These are phyloP conservation scores for Bombus turneri DNA, from an alignment of 1,140 invertebrate genomes.

Conservation along the genomic window DNA sequence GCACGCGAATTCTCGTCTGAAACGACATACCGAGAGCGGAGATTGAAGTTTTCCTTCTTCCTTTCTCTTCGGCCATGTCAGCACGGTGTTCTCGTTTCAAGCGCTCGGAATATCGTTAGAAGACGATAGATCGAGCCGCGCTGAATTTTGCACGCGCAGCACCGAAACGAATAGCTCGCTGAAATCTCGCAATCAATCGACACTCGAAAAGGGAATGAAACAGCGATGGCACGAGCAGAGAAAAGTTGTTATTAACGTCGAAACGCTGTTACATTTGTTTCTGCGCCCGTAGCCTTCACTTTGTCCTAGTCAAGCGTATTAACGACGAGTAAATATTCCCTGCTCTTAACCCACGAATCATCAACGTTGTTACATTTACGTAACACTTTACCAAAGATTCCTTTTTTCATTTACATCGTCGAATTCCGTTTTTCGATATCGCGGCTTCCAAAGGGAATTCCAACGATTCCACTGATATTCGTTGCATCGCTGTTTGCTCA, in stretches of 20 bases:
- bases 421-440: too few relatives aligned
- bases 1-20: conserved; percentile 57
- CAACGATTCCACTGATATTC: too few relatives aligned
- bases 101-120: not conserved
- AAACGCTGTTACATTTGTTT: not conserved
- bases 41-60: conserved; percentile 23
- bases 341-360: too few relatives aligned
- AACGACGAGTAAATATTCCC: too few relatives aligned
- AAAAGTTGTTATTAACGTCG: not conserved
- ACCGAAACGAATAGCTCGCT: not conserved
- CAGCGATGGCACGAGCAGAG: not conserved
- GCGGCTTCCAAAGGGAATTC: too few relatives aligned
- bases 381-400: too few relatives aligned
- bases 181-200: not conserved
- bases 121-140: not conserved
- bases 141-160: not conserved
- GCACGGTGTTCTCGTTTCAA: not conserved
- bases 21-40: conserved; percentile 41
- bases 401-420: too few relatives aligned
- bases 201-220: not conserved
- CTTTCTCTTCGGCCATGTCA: not conserved
- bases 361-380: too few relatives aligned
- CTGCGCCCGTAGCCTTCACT: not conserved
- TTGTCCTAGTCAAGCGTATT: not conserved
- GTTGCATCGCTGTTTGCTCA: too few relatives aligned